Evolutionary conservation across 1,140 invertebrate genomes (phyloP).

Genomic region (Temnothorax curvispinosus): DNA sequence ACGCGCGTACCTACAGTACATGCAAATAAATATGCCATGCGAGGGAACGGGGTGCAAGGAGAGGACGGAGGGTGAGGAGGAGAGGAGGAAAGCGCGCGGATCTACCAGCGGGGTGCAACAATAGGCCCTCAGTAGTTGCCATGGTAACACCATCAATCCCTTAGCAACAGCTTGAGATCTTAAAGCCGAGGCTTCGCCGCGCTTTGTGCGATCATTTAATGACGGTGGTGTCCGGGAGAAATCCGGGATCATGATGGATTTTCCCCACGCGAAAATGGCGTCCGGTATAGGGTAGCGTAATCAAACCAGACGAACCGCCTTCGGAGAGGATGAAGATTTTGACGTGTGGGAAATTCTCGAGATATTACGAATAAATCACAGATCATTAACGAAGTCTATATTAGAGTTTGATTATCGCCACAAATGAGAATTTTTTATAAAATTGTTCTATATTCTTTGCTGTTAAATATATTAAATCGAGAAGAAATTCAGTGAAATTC

Average conservation of each 20-base stretch:
- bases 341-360: not conserved
- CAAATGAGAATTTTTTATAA: not conserved
- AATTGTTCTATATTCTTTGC: not conserved
- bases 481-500: not conserved
- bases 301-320: not conserved
- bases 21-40: constrained; percentile 85
- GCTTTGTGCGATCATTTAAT: constrained; percentile 74
- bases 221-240: constrained; percentile 53
- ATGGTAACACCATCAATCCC: constrained; percentile 86
- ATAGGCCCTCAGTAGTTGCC: constrained; percentile 83
- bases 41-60: constrained; percentile 39
- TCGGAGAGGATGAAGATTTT: not conserved
- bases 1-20: constrained; percentile 78
- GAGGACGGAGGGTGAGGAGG: not conserved
- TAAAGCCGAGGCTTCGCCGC: constrained; percentile 84
- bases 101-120: constrained; percentile 83
- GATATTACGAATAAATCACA: not conserved
- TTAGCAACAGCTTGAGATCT: constrained; percentile 86
- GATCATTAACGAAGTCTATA: not conserved
- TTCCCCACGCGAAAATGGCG: constrained; percentile 44
- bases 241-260: constrained; percentile 61
- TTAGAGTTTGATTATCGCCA: not conserved
- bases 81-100: constrained; percentile 43
- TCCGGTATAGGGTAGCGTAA: not conserved
- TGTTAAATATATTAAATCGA: not conserved